A percentile compares a stretch with the other conserved stretches of the same genome.
These are phyloP conservation scores for Tyto alba DNA, from an alignment of 2,113 vertebrate genomes.

Conservation along the genomic window DNA sequence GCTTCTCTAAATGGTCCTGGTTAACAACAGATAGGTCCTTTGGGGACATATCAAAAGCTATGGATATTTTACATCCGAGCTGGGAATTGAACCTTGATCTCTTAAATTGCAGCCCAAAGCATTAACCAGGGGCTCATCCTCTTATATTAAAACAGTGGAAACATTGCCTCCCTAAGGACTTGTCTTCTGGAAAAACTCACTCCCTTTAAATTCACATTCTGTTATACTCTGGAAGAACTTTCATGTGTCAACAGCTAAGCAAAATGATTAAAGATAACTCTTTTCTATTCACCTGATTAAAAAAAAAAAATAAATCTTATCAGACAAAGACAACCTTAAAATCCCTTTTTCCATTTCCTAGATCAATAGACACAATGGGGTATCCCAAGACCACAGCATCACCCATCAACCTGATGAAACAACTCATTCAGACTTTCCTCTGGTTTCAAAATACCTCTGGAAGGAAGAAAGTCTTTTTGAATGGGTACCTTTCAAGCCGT, in stretches of 20 bases:
- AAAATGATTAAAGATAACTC: constrained; percentile 19
- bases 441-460: neutral
- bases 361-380: constrained; percentile 19
- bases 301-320: neutral
- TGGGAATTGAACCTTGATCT: constrained; percentile 34
- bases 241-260: constrained; percentile 19
- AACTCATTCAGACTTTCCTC: neutral
- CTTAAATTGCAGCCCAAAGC: constrained; percentile 36
- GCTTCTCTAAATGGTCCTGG: neutral
- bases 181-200: neutral
- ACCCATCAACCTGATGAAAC: neutral
- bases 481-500: constrained; percentile 43
- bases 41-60: neutral
- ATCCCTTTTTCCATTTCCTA: constrained; percentile 38
- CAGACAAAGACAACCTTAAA: constrained; percentile 3
- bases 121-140: neutral
- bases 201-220: constrained; percentile 7
- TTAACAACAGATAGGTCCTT: neutral
- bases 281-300: neutral
- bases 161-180: neutral
- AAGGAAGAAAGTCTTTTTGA: constrained; percentile 15
- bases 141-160: constrained; percentile 20
- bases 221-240: neutral
- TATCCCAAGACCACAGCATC: neutral
- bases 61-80: neutral